phyloP scores from a whole-genome alignment of 1,140 invertebrate species.

The Hycleus phaleratus region DNA sequence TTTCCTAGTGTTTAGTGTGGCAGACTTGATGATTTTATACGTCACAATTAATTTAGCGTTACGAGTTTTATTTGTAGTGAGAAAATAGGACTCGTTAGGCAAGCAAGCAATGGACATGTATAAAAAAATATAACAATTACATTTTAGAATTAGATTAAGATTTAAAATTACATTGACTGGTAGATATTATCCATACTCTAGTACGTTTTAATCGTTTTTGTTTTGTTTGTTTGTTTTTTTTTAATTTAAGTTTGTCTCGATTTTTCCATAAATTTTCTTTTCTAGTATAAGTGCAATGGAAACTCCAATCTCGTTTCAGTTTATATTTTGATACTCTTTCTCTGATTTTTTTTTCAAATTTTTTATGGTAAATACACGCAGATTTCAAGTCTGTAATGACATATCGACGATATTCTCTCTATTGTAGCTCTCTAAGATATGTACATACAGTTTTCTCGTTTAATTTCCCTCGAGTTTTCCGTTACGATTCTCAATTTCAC shows the following conservation, averaged over 20 bases:
- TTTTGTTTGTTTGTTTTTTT: slow-evolving; percentile 10
- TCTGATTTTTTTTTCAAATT: background rate
- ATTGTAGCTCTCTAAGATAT: slow-evolving; percentile 25
- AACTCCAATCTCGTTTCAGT: slow-evolving; percentile 14
- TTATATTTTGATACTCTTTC: slow-evolving; percentile 33
- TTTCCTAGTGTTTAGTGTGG: too few species aligned
- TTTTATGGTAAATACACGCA: background rate
- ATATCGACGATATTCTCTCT: slow-evolving; percentile 32
- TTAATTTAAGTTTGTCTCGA: background rate
- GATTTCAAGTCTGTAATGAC: slow-evolving; percentile 24
- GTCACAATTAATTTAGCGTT: too few species aligned
- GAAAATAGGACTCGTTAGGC: too few species aligned
- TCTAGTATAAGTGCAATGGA: slow-evolving; percentile 27
- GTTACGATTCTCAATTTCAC: slow-evolving; percentile 3
- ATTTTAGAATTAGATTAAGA: slow-evolving; percentile 6
- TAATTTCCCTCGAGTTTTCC: background rate
- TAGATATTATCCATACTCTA: slow-evolving; percentile 12
- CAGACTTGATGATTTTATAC: too few species aligned
- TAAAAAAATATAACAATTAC: background rate
- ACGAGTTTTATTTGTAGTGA: too few species aligned
- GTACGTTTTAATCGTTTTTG: slow-evolving; percentile 8
- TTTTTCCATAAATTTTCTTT: too few species aligned
- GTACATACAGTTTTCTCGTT: slow-evolving; percentile 20
- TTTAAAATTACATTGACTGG: slow-evolving; percentile 14
- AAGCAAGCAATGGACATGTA: background rate